Evolutionary conservation across 1,140 invertebrate species (phyloP).

Genomic region (Drosophila novamexicana): DNA sequence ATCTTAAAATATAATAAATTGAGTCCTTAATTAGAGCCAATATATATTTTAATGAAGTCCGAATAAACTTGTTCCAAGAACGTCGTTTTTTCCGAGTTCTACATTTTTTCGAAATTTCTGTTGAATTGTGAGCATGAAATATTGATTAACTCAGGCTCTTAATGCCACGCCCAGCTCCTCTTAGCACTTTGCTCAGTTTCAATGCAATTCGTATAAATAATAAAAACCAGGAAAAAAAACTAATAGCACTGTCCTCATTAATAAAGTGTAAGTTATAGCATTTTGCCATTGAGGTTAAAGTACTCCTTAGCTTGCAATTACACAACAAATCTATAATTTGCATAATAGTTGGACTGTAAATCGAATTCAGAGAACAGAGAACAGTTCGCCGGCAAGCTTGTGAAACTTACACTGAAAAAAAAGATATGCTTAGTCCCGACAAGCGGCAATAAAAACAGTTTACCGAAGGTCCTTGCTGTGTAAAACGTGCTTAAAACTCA

Average conservation of each 20-base stretch:
- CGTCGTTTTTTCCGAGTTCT: too few species aligned
- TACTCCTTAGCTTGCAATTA: background rate
- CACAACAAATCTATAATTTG: slow-evolving; percentile 13
- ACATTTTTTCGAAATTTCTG: too few species aligned
- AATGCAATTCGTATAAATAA: background rate
- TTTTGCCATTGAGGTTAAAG: background rate
- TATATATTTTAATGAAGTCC: too few species aligned
- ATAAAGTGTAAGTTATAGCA: background rate
- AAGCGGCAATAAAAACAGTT: slow-evolving; percentile 21
- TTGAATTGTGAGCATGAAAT: too few species aligned
- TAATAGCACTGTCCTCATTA: background rate
- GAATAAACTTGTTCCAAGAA: too few species aligned
- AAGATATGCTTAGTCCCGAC: background rate
- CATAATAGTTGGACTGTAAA: slow-evolving; percentile 4
- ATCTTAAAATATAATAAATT: too few species aligned
- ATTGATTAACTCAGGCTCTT: too few species aligned
- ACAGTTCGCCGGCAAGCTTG: background rate
- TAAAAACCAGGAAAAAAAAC: background rate
- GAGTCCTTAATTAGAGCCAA: too few species aligned
- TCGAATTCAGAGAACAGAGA: slow-evolving; percentile 8
- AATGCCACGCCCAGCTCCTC: too few species aligned
- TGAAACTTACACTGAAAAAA: background rate
- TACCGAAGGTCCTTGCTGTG: slow-evolving; percentile 4
- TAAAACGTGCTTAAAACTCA: slow-evolving; percentile 8
- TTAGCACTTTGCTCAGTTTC: too few species aligned